Evolutionary conservation across 2,113 vertebrate species (phyloP).

Genomic region (Tringa solitaria): DNA sequence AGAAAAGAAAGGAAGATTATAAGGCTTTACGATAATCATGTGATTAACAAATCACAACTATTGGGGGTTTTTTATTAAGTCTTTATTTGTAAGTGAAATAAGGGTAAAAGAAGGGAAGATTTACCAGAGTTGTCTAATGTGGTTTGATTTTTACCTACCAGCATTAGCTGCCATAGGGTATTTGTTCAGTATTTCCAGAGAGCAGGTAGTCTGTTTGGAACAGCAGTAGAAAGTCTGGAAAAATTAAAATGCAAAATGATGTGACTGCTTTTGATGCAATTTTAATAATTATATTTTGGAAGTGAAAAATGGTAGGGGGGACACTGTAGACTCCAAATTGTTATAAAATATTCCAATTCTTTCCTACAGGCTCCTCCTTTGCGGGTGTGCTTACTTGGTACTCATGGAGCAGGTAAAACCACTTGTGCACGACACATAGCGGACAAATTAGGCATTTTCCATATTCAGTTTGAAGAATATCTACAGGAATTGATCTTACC

Average conservation of each 20-base stretch:
- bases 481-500: conserved; percentile 86
- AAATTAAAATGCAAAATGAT: neutral
- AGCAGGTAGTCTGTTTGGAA: neutral
- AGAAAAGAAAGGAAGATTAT: neutral
- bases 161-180: neutral
- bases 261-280: neutral
- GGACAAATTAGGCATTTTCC: conserved; percentile 85
- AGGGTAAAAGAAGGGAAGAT: neutral
- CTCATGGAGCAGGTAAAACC: conserved; percentile 87
- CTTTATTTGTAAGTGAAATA: neutral
- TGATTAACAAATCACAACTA: neutral
- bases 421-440: conserved; percentile 80
- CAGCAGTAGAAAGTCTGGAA: neutral
- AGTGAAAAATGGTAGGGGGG: neutral
- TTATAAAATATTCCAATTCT: neutral
- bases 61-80: neutral
- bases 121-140: neutral
- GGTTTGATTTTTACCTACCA: neutral
- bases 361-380: conserved; percentile 83
- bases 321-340: neutral
- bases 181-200: neutral
- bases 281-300: neutral
- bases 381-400: conserved; percentile 84
- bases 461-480: conserved; percentile 89
- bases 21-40: neutral